phyloP scores from a whole-genome alignment of 2,888 invertebrate genomes.

The Eubasilissa splendida region DNA sequence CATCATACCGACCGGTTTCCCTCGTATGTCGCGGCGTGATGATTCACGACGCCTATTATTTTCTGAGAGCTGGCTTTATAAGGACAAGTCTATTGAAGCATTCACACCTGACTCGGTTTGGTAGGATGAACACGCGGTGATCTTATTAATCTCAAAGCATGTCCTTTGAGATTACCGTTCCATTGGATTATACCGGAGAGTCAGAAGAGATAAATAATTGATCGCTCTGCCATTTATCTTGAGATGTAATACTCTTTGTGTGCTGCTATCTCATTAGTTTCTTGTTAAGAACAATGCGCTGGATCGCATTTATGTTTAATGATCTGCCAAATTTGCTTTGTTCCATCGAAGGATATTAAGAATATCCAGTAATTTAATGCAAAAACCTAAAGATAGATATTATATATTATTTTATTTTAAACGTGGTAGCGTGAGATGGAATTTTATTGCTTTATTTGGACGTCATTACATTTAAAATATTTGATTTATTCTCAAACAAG shows the following conservation, averaged over 20 bases:
- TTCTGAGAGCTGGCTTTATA: conserved; percentile 29
- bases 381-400: no score
- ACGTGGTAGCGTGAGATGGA: no score
- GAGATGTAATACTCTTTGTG: not conserved
- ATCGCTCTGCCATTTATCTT: conserved; percentile 2
- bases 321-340: not conserved
- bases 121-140: conserved; percentile 1
- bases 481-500: no score
- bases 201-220: not conserved
- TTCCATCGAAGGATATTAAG: not conserved
- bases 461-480: no score
- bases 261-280: conserved; percentile 4
- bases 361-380: not conserved
- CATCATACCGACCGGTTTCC: conserved; percentile 1
- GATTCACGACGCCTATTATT: conserved; percentile 21
- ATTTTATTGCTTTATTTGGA: no score
- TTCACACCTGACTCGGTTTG: conserved; percentile 19
- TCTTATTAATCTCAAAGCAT: conserved; percentile 3
- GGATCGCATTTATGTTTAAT: not conserved
- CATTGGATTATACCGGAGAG: not conserved
- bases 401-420: no score
- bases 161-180: conserved; percentile 14
- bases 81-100: conserved; percentile 26
- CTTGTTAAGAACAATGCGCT: not conserved
- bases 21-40: not conserved